These are phyloP conservation scores for Larimichthys crocea DNA, from an alignment of 2,113 vertebrate species.

Conservation along the genomic window DNA sequence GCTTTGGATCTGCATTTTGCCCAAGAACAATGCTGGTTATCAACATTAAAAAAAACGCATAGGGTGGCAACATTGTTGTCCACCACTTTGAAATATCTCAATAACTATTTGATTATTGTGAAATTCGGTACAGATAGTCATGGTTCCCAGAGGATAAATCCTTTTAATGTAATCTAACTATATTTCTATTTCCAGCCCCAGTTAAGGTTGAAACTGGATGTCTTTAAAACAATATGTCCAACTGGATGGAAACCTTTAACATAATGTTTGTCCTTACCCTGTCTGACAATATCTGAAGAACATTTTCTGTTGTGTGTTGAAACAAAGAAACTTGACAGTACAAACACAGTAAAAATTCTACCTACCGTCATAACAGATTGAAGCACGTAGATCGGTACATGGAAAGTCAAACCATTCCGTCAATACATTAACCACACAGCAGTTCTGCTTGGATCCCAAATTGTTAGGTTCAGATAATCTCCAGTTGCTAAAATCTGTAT, in stretches of 20 bases:
- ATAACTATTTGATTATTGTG: too few relatives aligned
- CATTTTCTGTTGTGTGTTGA: neutral
- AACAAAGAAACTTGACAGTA: neutral
- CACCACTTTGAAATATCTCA: too few relatives aligned
- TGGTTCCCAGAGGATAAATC: too few relatives aligned
- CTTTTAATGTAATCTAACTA: too few relatives aligned
- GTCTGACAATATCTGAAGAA: neutral
- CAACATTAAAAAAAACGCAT: too few relatives aligned
- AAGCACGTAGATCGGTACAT: accelerated
- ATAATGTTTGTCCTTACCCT: neutral
- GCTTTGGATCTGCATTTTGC: too few relatives aligned
- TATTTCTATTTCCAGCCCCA: too few relatives aligned
- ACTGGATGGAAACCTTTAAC: neutral
- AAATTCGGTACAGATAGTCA: too few relatives aligned
- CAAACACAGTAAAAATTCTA: neutral
- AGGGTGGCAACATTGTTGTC: too few relatives aligned
- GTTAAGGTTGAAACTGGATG: too few relatives aligned
- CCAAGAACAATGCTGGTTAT: too few relatives aligned
- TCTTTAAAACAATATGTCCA: neutral
- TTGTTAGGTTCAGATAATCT: accelerated
- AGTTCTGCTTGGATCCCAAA: accelerated
- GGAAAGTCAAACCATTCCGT: accelerated
- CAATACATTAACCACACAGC: accelerated
- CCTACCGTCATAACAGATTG: conserved; percentile 48
- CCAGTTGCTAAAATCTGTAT: conserved; percentile 1